phyloP scores from a whole-genome alignment of 2,797 vertebrate species.

The Valencia hispanica region DNA sequence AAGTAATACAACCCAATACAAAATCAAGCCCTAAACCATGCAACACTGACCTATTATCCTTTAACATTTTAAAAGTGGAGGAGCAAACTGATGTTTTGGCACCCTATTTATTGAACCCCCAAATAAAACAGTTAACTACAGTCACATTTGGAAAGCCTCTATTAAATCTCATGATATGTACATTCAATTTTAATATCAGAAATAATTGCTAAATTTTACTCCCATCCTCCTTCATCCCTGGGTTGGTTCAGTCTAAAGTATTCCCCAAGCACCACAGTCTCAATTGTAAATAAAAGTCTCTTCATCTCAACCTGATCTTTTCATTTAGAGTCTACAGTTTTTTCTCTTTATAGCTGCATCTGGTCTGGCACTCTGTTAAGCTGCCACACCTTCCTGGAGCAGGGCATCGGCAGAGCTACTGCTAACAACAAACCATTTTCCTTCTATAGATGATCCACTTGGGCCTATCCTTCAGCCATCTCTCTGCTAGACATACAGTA shows the following conservation, averaged over 20 bases:
- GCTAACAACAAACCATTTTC: too few species aligned
- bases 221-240: background rate
- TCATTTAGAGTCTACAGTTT: too few species aligned
- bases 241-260: background rate
- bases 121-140: background rate
- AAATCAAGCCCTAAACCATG: background rate
- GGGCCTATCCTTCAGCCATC: too few species aligned
- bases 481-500: too few species aligned
- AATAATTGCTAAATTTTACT: background rate
- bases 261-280: background rate
- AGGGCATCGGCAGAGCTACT: too few species aligned
- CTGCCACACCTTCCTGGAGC: too few species aligned
- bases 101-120: background rate
- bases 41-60: background rate
- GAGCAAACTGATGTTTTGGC: background rate
- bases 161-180: background rate
- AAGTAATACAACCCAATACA: background rate
- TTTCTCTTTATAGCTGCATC: background rate
- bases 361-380: background rate
- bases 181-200: background rate
- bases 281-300: background rate
- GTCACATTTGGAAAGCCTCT: background rate
- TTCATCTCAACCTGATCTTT: background rate
- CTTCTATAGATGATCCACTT: too few species aligned
- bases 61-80: background rate